A percentile compares a stretch with the other conserved stretches of the same genome.
Evolutionary conservation across 2,888 invertebrate species (phyloP).

Genomic region (Oscheius sp.): DNA sequence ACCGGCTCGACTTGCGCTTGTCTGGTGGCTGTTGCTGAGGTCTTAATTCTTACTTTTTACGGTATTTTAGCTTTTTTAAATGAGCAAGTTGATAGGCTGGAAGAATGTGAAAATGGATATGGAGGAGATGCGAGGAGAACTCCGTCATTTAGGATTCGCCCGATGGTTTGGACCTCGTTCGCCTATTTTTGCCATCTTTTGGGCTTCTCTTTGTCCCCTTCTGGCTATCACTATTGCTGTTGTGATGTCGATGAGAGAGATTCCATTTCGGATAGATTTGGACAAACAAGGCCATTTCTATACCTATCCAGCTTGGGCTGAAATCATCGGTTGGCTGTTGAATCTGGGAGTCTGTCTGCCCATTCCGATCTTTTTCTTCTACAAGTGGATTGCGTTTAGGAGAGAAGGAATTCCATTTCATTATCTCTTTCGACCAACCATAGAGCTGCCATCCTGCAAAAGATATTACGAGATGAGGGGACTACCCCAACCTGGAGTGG

Average conservation of each 20-base stretch:
- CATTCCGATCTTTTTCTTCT: slow-evolving; percentile 20
- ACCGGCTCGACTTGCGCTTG: slow-evolving; percentile 18
- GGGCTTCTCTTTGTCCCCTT: slow-evolving; percentile 9
- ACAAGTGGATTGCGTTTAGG: background rate
- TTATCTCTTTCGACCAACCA: slow-evolving; percentile 9
- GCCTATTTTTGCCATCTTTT: slow-evolving; percentile 14
- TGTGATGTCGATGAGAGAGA: background rate
- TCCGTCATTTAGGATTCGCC: background rate
- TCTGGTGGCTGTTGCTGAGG: background rate
- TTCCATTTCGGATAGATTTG: background rate
- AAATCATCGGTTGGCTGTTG: slow-evolving; percentile 17
- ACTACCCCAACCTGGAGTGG: too few species aligned
- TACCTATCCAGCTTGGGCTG: background rate
- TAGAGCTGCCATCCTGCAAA: background rate
- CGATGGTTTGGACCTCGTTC: slow-evolving; percentile 13
- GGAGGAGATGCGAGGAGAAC: slow-evolving; percentile 9
- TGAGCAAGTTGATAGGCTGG: too few species aligned
- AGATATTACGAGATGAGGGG: slow-evolving; percentile 10
- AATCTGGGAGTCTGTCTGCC: background rate
- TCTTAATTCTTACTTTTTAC: background rate
- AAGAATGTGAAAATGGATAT: background rate
- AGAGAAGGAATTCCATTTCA: background rate
- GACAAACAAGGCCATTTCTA: background rate
- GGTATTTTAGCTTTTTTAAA: too few species aligned
- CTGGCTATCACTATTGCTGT: background rate